A percentile compares a stretch with the other conserved stretches of the same genome.
phyloP scores from a whole-genome alignment of 2,888 invertebrate species.

The Lymantria dispar region DNA sequence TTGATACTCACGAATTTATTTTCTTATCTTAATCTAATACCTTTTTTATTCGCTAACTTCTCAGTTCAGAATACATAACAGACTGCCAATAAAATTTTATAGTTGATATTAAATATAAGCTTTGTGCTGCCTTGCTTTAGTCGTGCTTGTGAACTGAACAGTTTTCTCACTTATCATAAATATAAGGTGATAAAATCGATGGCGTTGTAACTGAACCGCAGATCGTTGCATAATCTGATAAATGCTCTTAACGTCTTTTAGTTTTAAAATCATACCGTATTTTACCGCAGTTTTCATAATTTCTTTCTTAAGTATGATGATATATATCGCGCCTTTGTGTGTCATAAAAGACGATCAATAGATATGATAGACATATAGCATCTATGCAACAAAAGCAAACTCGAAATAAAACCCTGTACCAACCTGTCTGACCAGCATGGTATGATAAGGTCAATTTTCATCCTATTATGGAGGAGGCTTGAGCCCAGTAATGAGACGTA shows the following conservation, averaged over 20 bases:
- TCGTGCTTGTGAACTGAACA: constrained; percentile 13
- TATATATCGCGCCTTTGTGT: too few species aligned
- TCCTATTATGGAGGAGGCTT: too few species aligned
- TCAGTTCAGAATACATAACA: background rate
- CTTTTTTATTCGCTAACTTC: background rate
- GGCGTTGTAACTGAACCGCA: constrained; percentile 12
- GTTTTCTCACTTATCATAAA: constrained; percentile 24
- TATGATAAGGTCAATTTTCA: too few species aligned
- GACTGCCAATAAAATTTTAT: constrained; percentile 3
- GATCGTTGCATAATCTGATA: constrained; percentile 5
- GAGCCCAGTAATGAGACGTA: too few species aligned
- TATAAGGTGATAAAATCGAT: constrained; percentile 23
- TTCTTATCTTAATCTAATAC: background rate
- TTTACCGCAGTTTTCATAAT: too few species aligned
- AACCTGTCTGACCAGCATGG: too few species aligned
- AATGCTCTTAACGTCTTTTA: background rate
- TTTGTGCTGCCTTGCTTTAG: constrained; percentile 1
- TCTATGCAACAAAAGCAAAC: too few species aligned
- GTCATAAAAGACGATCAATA: too few species aligned
- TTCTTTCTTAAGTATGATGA: too few species aligned
- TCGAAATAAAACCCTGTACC: too few species aligned
- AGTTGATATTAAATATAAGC: constrained; percentile 17
- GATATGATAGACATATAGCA: too few species aligned
- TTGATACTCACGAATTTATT: background rate
- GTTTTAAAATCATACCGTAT: too few species aligned